These are phyloP conservation scores for Axinella damicornis DNA, from an alignment of 37 sponge, comb jelly and placozoan genomes.

Conservation along the genomic window DNA sequence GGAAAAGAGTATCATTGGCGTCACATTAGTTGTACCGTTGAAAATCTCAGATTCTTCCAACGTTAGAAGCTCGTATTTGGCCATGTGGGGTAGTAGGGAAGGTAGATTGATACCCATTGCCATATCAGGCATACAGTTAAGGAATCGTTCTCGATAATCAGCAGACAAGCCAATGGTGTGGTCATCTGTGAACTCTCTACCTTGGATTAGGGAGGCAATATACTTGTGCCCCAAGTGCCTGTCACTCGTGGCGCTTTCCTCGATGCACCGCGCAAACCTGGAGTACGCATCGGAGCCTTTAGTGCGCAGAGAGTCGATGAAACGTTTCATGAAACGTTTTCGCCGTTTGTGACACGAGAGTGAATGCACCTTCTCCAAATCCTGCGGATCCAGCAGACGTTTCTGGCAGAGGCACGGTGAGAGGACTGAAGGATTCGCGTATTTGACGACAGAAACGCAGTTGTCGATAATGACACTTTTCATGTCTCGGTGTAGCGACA, in stretches of 20 bases:
- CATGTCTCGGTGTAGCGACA: no score
- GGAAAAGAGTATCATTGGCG: neutral
- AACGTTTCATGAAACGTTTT: no score
- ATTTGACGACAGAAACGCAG: neutral
- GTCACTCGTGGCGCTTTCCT: no score
- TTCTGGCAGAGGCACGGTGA: neutral
- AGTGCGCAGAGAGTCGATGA: no score
- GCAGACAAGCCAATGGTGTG: neutral
- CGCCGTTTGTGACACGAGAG: no score
- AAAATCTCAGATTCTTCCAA: neutral
- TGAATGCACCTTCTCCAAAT: neutral
- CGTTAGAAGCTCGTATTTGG: conserved; percentile 2
- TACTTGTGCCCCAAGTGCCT: conserved; percentile 23
- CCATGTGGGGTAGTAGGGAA: neutral
- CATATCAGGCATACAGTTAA: neutral
- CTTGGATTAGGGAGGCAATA: neutral
- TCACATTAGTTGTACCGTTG: neutral
- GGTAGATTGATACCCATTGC: neutral
- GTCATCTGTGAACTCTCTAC: neutral
- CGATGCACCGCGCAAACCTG: conserved; percentile 5
- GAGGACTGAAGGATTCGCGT: neutral
- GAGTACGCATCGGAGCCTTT: conserved; percentile 5
- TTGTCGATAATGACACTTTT: no score
- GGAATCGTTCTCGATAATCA: neutral
- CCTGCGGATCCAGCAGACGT: conserved; percentile 1